Evolutionary conservation across 2,888 invertebrate species (phyloP), one percentile per base, ranked within the genome.

Genomic region (Barypeithes pellucidus): DNA sequence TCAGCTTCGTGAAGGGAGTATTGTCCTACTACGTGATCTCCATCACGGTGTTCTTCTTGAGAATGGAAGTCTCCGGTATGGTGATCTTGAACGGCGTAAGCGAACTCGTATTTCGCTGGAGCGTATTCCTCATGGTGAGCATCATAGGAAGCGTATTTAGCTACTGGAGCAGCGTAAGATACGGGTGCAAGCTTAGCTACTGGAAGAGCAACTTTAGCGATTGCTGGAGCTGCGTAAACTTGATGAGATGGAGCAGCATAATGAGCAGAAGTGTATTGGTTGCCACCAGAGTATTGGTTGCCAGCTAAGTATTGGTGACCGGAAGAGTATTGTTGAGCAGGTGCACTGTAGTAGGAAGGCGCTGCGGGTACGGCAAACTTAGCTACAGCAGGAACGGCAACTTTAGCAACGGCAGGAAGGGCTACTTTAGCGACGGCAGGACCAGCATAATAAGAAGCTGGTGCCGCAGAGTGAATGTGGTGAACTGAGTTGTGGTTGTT

Each of bases 1-100:
- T 89, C 89, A 50, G 89, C 87, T 80, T 89, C 89, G 43, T 89
- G 86, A 71, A 89, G 86, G 78, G 89, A 88, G 84, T 90, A 90
- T 77, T 88, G 87, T 5, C 90, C 90, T 50, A 86, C 86, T 11
- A 89, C 89, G 74, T 85, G 82, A 77, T 89, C 88, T 0, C 89
- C 89, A 68, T 89, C 89, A 61, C 89, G 85, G 16, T 85, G 81
- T 80, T 90, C 89, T 29, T 86, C 84, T 72, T 90, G 90, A 33
- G 87, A 87, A 77, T 90, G 89, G 75, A 88, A 87, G 79, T 90
- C 90, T 16, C 89, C 89, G 0, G 89, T 89, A 75, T 88, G 88
- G 70, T 87, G 86, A 73, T 90, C 89, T 18, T 88, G 87, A 67
- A 90, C 89, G 57, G 88, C 87, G 75, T 90, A 89, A 79, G 89